Base-by-base conservation (phyloP, 1,140 invertebrate species). In the Sarcophaga peregrina region DNA sequence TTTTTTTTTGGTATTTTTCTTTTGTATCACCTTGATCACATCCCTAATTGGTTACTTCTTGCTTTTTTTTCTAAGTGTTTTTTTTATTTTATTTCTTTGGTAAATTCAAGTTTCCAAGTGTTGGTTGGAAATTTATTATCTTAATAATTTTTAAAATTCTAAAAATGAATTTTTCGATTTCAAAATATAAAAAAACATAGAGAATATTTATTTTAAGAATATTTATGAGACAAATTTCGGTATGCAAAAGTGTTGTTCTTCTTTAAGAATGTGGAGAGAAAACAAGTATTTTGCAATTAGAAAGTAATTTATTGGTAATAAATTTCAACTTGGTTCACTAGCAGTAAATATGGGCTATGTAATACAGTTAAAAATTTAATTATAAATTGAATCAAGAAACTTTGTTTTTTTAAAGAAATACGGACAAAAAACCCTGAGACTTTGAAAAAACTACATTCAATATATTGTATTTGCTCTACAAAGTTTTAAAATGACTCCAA, bases 91-190 rank as follows among this genome's bases (percentile, higher is more conserved):
- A 20, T 58, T 58, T n/a, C 54, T 58, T 15, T 58, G 6, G n/a
- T n/a, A 58, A n/a, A 58, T 58, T 58, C 54, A 58, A 58, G 7
- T 68, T 17, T 68, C 8, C 20, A 68, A 20, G 54, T 58, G n/a
- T 68, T 68, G n/a, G 62, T 68, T 20, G 20, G 3, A 68, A 68
- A 68, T 68, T 68, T 68, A 68, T 68, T 68, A 25, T 68, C 62
- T 68, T 17, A 68, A 68, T 68, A 68, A 68, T 68, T 37, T 20
- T 20, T 8, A 20, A 25, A 68, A 68, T 68, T 25, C 20, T 20
- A 1, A 20, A 68, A 68, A 68, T 25, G n/a, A 68, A 68, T 20
- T 68, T 37, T 37, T 37, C 25, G 25, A 4, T 37, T 37, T 20
- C n/a, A 25, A 68, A 20, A n/a, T 1, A 6, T 15, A n/a, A n/a